Evolutionary conservation across 2,113 vertebrate genomes (phyloP).

Genomic region (Apodemus speciosus): DNA sequence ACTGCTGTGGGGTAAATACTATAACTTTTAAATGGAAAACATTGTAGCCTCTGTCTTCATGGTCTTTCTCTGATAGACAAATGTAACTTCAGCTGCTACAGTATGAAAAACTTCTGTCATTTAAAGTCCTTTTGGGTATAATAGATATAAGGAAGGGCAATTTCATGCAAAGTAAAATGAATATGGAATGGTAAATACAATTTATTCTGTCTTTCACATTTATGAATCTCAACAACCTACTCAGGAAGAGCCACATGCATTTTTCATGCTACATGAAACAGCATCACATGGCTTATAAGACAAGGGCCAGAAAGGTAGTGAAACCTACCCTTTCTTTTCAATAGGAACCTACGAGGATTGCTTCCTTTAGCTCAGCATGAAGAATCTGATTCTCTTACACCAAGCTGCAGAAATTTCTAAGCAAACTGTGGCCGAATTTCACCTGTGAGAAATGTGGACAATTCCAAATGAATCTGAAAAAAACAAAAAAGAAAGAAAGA

Average conservation of each 20-base stretch:
- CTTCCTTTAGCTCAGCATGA: not conserved
- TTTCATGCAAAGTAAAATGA: not conserved
- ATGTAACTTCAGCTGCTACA: not conserved
- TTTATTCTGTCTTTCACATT: not conserved
- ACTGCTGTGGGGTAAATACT: accelerated
- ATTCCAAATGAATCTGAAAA: slow-evolving; percentile 68
- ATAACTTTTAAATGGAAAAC: not conserved
- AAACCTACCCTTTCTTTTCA: not conserved
- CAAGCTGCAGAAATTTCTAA: slow-evolving; percentile 62
- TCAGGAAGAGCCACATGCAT: not conserved
- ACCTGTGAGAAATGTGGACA: slow-evolving; percentile 74
- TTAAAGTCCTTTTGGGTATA: not conserved
- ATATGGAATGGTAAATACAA: not conserved
- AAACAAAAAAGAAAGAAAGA: not conserved
- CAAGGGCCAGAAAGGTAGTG: not conserved
- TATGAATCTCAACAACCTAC: not conserved
- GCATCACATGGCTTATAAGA: not conserved
- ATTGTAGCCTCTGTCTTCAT: not conserved
- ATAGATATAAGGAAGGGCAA: not conserved
- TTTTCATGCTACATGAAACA: not conserved
- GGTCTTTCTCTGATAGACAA: not conserved
- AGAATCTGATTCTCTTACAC: not conserved
- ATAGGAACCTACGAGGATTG: not conserved
- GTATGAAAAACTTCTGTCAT: not conserved
- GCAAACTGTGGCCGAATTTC: slow-evolving; percentile 65